Evolutionary conservation across 1,140 invertebrate species (phyloP).

Genomic region (Conopomorpha cramerella): DNA sequence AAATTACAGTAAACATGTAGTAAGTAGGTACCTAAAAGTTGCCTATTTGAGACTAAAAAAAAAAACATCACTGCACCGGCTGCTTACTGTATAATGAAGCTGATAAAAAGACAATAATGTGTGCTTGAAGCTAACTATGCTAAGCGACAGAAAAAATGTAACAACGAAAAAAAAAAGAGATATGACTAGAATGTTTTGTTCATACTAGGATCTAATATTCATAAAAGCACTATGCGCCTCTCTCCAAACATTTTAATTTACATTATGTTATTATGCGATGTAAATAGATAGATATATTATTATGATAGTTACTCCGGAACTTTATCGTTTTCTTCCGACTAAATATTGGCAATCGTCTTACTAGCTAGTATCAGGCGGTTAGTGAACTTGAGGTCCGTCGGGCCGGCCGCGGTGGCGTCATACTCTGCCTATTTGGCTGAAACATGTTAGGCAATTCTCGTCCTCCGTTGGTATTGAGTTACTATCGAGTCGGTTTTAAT

Average conservation of each 20-base stretch:
- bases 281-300: constrained; percentile 52
- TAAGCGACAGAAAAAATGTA: constrained; percentile 54
- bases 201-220: constrained; percentile 50
- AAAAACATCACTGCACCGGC: not conserved
- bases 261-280: too few relatives aligned
- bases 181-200: constrained; percentile 56
- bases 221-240: constrained; percentile 59
- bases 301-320: constrained; percentile 51
- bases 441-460: too few relatives aligned
- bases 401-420: constrained; percentile 1
- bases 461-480: too few relatives aligned
- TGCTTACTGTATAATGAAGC: not conserved
- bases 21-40: too few relatives aligned
- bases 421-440: too few relatives aligned
- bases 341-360: constrained; percentile 57
- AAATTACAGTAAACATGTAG: too few relatives aligned
- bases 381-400: constrained; percentile 8
- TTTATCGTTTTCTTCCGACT: constrained; percentile 45
- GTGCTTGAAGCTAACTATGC: constrained; percentile 60
- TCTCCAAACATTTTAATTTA: constrained; percentile 50
- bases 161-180: constrained; percentile 50
- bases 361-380: constrained; percentile 38
- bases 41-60: not conserved
- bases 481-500: too few relatives aligned
- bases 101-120: constrained; percentile 10